Evolutionary conservation across 1,140 invertebrate genomes (phyloP), one percentile per base, ranked within the genome.

Genomic region (Listronotus bonariensis): DNA sequence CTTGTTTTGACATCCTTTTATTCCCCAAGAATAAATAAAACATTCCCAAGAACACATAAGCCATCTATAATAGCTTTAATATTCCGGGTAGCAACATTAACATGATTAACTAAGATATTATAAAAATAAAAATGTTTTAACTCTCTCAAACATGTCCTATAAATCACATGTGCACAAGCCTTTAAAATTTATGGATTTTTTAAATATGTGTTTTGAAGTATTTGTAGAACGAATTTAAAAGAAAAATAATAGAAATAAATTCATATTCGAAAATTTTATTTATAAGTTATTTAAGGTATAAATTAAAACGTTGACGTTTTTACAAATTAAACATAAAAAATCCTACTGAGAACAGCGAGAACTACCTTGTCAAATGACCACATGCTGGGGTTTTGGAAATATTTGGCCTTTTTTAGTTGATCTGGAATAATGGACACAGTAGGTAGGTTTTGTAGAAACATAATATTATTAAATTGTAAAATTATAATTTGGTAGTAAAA

Each of bases 261-360:
- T 36, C 8, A 10, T 36, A 36, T 36, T 49, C 18, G 46, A 34
- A 52, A 52, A 52, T 52, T 52, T 32, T 60, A 45, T 31, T 14
- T 20, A 60, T 60, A 60, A 40, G 36, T 60, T 60, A 60, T 51
- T 52, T 18, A 60, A 51, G 49, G 34, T 60, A 60, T 60, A 60
- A 60, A 60, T 60, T 51, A 60, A 60, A 60, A 51, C 18, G 60
- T 55, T 54, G 60, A 63, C 60, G 60, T 48, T 63, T 63, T 63
- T 63, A 63, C 60, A 63, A 63, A 63, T 63, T 63, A 45, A 55
- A 55, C 60, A 54, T 54, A 63, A 63, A 63, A 62, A 54, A 42
- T 26, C 60, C 52, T 36, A 45, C 51, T 43, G 60, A 14, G 52
- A 63, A 63, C 60, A 63, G 60, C 51, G 60, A 63, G 60, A 63